Evolutionary conservation across 2,113 vertebrate genomes (phyloP).

Genomic region (Tupaia chinensis): DNA sequence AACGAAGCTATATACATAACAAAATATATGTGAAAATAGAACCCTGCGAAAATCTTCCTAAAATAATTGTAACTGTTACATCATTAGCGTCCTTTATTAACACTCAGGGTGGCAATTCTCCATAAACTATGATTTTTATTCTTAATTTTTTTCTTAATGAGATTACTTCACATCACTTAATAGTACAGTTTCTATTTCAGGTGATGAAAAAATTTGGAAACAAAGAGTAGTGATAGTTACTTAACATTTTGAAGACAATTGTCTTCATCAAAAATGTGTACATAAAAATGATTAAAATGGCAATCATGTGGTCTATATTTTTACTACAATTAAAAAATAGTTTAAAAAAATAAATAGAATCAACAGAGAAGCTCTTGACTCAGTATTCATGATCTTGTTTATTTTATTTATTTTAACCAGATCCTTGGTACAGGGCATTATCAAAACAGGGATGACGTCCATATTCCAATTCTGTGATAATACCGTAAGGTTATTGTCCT

Average conservation of each 20-base stretch:
- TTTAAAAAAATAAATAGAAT: neutral
- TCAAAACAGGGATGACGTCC: neutral
- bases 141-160: neutral
- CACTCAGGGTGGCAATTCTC: neutral
- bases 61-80: neutral
- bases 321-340: neutral
- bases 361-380: neutral
- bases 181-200: neutral
- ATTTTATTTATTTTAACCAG: neutral
- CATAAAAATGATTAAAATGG: neutral
- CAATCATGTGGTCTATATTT: neutral
- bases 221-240: neutral
- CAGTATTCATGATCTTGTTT: neutral
- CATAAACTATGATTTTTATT: conserved; percentile 7
- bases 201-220: neutral
- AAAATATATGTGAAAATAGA: neutral
- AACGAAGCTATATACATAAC: neutral
- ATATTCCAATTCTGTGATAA: neutral
- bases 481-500: neutral
- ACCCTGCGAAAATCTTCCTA: neutral
- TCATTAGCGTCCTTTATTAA: neutral
- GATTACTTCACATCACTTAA: neutral
- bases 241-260: neutral
- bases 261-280: neutral
- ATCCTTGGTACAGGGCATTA: neutral